Percentiles rank a stretch among this genome's conserved stretches.
Conservation (phyloP, 2,797 vertebrate genomes). For the Myotis daubentonii region DNA sequence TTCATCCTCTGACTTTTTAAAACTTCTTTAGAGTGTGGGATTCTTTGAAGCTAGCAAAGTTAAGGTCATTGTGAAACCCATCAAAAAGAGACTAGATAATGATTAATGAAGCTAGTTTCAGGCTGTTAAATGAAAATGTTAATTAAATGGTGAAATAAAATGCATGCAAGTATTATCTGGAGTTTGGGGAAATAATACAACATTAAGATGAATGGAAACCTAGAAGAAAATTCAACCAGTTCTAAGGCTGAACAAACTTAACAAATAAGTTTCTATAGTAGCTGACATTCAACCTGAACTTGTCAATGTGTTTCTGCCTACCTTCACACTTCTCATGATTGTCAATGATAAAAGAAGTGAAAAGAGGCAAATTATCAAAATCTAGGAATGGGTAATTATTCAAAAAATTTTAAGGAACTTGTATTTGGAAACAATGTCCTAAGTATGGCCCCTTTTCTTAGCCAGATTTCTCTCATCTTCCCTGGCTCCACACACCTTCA, state of each 20-base stretch:
- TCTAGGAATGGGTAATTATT: neutral
- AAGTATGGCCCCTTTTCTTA: neutral
- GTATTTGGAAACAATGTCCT: neutral
- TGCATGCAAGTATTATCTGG: neutral
- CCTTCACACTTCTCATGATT: neutral
- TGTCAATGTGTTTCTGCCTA: neutral
- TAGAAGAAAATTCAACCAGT: neutral
- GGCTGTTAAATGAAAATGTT: neutral
- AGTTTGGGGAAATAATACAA: neutral
- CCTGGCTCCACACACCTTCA: no score
- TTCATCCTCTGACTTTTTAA: constrained; percentile 63
- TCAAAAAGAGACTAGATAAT: neutral
- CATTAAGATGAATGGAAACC: neutral
- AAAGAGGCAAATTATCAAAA: neutral
- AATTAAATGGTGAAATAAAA: neutral
- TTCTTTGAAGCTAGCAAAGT: neutral
- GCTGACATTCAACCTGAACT: no score
- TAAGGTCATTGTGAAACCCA: neutral
- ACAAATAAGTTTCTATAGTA: neutral
- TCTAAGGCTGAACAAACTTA: neutral
- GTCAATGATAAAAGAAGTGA: neutral
- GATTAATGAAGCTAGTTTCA: neutral
- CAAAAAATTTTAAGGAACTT: neutral
- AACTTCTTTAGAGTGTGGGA: neutral
- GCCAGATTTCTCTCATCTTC: no score